A percentile compares a stretch with the other conserved stretches of the same genome.
phyloP scores from a whole-genome alignment of 37 sponge, comb jelly and placozoan species.

The Halisarca cf. caerulea region DNA sequence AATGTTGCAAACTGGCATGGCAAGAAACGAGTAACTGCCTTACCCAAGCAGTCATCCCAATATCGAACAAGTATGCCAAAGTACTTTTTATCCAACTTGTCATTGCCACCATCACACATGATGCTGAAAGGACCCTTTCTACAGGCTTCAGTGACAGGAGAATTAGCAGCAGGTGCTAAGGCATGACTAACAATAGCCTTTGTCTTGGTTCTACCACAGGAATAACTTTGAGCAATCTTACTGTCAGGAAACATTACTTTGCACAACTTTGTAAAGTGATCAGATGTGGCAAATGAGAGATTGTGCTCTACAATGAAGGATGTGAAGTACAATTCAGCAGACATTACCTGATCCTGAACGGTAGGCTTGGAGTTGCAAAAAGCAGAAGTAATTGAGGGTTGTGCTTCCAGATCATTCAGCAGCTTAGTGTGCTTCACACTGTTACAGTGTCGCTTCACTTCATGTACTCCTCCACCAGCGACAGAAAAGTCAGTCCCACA shows the following conservation, averaged over 20 bases:
- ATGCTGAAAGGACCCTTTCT: conserved; percentile 11
- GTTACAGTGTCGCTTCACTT: conserved; percentile 49
- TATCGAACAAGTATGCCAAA: conserved; percentile 20
- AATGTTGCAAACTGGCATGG: conserved; percentile 45
- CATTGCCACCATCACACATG: conserved; percentile 55
- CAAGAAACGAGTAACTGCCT: conserved; percentile 41
- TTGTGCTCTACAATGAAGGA: conserved; percentile 45
- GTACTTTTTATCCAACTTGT: conserved; percentile 27
- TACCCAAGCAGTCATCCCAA: conserved; percentile 20
- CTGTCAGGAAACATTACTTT: conserved; percentile 54
- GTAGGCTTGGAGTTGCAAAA: too few relatives aligned
- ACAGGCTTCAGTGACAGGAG: not conserved
- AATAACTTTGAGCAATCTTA: conserved; percentile 39
- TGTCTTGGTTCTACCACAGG: conserved; percentile 34
- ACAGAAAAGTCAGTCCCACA: conserved; percentile 37
- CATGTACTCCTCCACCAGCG: conserved; percentile 46
- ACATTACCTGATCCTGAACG: not conserved
- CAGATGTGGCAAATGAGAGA: conserved; percentile 16
- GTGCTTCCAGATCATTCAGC: not conserved
- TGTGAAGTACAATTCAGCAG: conserved; percentile 35
- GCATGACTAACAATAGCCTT: conserved; percentile 34
- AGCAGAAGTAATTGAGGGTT: not conserved
- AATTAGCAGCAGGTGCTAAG: not conserved
- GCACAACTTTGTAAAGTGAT: conserved; percentile 46
- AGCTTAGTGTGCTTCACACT: conserved; percentile 24